These are phyloP conservation scores for Numida meleagris DNA, from an alignment of 2,113 vertebrate species.

Conservation along the genomic window DNA sequence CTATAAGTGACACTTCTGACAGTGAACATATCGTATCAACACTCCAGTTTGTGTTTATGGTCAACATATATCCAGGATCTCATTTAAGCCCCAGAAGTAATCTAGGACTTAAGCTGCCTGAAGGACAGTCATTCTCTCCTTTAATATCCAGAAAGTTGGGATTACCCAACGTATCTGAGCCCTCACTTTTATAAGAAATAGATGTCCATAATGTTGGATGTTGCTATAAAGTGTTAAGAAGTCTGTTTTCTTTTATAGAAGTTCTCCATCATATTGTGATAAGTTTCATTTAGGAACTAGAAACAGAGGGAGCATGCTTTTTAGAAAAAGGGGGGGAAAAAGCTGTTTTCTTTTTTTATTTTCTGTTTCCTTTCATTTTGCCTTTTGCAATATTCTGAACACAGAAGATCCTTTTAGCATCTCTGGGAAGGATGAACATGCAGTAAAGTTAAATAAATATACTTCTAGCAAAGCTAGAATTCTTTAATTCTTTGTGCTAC, in stretches of 20 bases:
- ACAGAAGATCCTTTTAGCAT: background rate
- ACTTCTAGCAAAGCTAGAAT: background rate
- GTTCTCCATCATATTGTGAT: background rate
- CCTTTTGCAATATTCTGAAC: background rate
- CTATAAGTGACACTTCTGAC: background rate
- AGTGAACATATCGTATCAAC: background rate
- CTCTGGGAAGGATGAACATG: background rate
- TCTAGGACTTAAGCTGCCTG: background rate
- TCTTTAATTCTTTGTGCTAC: background rate
- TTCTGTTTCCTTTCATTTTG: background rate
- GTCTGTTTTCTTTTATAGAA: background rate
- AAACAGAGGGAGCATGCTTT: background rate
- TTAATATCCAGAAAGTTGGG: background rate
- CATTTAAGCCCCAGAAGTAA: background rate
- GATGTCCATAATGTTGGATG: background rate
- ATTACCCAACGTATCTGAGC: background rate
- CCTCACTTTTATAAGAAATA: background rate
- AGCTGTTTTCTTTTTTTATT: background rate
- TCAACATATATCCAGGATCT: background rate
- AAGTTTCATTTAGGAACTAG: background rate
- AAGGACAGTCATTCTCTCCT: background rate
- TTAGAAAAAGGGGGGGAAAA: background rate
- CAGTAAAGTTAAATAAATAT: background rate
- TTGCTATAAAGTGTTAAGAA: background rate
- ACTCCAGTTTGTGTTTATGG: background rate